Evolutionary conservation across 2,888 invertebrate genomes (phyloP), one percentile per base, ranked within the genome.

Genomic region (Harpalus rubripes): DNA sequence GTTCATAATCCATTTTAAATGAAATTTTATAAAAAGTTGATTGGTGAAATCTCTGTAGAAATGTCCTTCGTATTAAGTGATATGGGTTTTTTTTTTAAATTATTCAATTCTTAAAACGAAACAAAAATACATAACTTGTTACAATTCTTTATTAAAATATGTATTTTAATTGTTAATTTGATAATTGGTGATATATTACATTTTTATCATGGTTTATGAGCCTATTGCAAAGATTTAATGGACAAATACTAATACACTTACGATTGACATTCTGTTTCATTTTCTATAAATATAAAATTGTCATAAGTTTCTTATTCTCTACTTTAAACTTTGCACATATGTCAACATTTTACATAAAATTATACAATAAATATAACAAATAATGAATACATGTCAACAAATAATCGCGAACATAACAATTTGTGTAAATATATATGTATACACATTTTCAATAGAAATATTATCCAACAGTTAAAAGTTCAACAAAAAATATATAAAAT

Each of bases 301-400:
- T 52, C 44, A 52, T 8, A 41, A 39, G 2, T 59, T 56, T 78
- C 39, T 76, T 52, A 18, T 80, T 12, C 26, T 58, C 26, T 10
- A 78, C 5, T 78, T 56, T 58, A 61, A 61, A 61, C 61, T 80
- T 80, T 61, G 80, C 63, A 80, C 80, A 80, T 26, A 76, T 7
- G 32, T 58, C 76, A 56, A 58, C 26, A 78, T 78, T 56, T 58
- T 12, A 78, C 76, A 78, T 78, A 58, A 58, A 58, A 58, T 78
- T 39, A 58, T 58, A 15, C 15, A 58, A 78, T 58, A 78, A 58
- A 74, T 74, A 68, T 74, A 74, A 74, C 72, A 16, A 78, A 56
- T 26, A 56, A 78, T 78, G 15, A 44, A 26, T 58, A 78, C 56
- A 58, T 78, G 32, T 74, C 10, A 74, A 78, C 58, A 52, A 56